Base-by-base conservation (phyloP, 2,113 vertebrate species). In the Mirza zaza region DNA sequence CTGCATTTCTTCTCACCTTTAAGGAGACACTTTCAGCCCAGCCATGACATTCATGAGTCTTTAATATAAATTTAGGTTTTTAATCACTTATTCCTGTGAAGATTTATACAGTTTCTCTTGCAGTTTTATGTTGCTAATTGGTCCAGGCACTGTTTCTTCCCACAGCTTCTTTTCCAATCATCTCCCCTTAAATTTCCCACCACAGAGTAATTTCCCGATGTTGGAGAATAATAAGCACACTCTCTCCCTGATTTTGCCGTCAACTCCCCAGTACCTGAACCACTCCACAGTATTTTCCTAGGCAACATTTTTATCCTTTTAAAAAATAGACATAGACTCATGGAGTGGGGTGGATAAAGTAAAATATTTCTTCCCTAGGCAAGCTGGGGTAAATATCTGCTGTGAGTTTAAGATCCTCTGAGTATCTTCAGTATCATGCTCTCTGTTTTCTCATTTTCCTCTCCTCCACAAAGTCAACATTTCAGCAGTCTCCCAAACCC, bases 71-170 rank as follows among this genome's bases (percentile, higher is more conserved):
- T 50, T 73, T 88, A 65, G 59, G 8, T 42, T 90, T 76, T 75
- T 68, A 65, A 79, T 55, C 18, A 27, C 6, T 92, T 80, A 39
- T 23, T 85, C 34, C 52, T 86, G 36, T 71, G 42, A 82, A 20
- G 7, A 85, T 21, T 55, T 90, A 55, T 12, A 45, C 12, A 71
- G 23, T 59, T 95, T 70, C 9, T 85, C 55, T 57, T 71, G 11
- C 6, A 20, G 8, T 83, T 94, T 94, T 94, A 65, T 6, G 18
- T 59, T 94, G 73, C 36, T 94, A 81, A 82, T 68, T 77, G 20
- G 15, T 36, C 34, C 21, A 70, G 34, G 29, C 29, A 39, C 0
- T 71, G 21, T 82, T 83, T 76, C 25, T 65, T 75, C 39, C 21
- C 27, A 57, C 15, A 88, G 6, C 29, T 88, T 84, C 17, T 61